Evolutionary conservation across 1,140 invertebrate species (phyloP).

Genomic region (Drosophila arizonae): DNA sequence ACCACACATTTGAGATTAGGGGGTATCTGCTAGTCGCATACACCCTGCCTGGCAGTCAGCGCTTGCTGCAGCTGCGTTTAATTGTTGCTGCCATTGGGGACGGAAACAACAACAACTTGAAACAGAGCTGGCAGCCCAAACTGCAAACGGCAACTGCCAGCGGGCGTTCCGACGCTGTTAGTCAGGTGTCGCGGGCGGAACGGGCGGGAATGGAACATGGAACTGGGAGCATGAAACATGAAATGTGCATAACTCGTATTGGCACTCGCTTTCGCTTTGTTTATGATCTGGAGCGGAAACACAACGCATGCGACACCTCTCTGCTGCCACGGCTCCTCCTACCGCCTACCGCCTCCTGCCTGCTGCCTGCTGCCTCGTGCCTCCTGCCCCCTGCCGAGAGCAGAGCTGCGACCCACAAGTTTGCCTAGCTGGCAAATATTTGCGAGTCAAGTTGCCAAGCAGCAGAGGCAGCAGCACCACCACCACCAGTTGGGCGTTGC

Average conservation of each 20-base stretch:
- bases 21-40: background rate
- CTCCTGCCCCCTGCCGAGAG: background rate
- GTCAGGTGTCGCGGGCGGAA: constrained; percentile 8
- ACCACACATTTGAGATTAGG: too few relatives aligned
- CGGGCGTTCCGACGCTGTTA: constrained; percentile 17
- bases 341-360: background rate
- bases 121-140: constrained; percentile 29
- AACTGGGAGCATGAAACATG: constrained; percentile 11
- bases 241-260: constrained; percentile 52
- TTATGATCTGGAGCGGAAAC: constrained; percentile 76
- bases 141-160: constrained; percentile 50
- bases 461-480: background rate
- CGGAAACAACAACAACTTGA: background rate
- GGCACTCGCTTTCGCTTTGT: constrained; percentile 54
- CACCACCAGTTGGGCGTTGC: background rate
- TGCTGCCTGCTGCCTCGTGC: background rate
- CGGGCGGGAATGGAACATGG: background rate
- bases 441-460: constrained; percentile 48
- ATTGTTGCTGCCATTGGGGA: constrained; percentile 29
- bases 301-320: constrained; percentile 32
- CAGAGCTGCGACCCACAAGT: constrained; percentile 56
- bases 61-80: background rate
- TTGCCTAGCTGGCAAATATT: constrained; percentile 72
- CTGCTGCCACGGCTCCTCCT: background rate
- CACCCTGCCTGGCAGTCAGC: background rate